These are phyloP conservation scores for Entosphenus tridentatus DNA, from an alignment of 2,113 vertebrate genomes.

Conservation along the genomic window DNA sequence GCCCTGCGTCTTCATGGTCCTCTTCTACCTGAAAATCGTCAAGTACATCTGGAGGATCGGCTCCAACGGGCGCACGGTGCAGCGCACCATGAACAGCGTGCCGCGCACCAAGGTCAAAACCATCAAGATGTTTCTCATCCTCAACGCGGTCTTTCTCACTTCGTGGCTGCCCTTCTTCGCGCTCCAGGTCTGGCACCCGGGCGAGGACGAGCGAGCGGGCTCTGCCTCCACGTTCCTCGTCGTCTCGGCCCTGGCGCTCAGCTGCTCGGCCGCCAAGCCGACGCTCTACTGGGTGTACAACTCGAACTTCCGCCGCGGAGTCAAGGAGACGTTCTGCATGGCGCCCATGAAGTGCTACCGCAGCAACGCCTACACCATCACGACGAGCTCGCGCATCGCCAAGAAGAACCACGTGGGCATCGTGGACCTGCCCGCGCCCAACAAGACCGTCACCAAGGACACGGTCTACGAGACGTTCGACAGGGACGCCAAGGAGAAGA, in stretches of 20 bases:
- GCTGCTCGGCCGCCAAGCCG: constrained; percentile 67
- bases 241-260: constrained; percentile 48
- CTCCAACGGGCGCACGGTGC: constrained; percentile 40
- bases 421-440: constrained; percentile 32
- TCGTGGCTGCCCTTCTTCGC: constrained; percentile 64
- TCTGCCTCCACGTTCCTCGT: constrained; percentile 39
- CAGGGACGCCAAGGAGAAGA: constrained; percentile 58
- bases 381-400: constrained; percentile 62
- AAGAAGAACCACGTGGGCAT: constrained; percentile 81
- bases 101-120: constrained; percentile 87
- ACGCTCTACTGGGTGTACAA: constrained; percentile 54
- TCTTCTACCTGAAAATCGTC: constrained; percentile 64
- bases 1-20: constrained; percentile 33
- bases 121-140: constrained; percentile 73
- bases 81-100: constrained; percentile 65
- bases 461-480: constrained; percentile 52
- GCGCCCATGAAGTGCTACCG: constrained; percentile 89
- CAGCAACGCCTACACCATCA: constrained; percentile 83
- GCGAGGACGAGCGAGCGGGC: constrained; percentile 23
- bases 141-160: constrained; percentile 48
- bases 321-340: constrained; percentile 88
- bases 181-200: constrained; percentile 57
- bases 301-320: constrained; percentile 56
- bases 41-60: constrained; percentile 77
- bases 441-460: constrained; percentile 40